Percentiles rank a stretch among this genome's conserved stretches.
Evolutionary conservation across 2,797 vertebrate species (phyloP).

Genomic region (Myripristis jacobus): DNA sequence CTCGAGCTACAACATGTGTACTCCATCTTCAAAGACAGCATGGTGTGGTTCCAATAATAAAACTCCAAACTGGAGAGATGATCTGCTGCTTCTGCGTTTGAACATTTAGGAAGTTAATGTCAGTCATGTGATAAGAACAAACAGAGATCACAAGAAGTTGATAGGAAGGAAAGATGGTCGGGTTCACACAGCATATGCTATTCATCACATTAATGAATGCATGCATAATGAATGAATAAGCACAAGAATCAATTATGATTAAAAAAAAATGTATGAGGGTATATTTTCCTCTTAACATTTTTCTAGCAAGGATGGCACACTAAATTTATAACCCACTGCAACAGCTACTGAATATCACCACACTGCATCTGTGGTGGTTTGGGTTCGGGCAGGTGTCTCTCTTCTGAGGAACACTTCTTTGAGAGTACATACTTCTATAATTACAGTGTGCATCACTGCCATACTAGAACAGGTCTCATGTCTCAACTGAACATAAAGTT

Average conservation of each 20-base stretch:
- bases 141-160: constrained; percentile 8
- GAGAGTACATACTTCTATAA: constrained; percentile 23
- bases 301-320: neutral
- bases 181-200: neutral
- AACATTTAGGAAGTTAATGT: constrained; percentile 21
- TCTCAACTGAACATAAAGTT: constrained; percentile 37
- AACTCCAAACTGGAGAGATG: constrained; percentile 14
- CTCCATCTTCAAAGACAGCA: constrained; percentile 54
- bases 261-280: neutral
- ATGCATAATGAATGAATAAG: neutral
- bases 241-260: neutral
- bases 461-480: constrained; percentile 38
- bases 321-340: neutral
- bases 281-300: neutral
- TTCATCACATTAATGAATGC: neutral
- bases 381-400: neutral
- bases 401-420: neutral
- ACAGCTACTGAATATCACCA: neutral
- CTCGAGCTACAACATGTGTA: constrained; percentile 39
- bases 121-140: constrained; percentile 12
- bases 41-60: constrained; percentile 34
- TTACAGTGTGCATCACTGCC: constrained; percentile 27
- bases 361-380: neutral
- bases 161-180: neutral
- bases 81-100: neutral